Evolutionary conservation across 2,888 invertebrate genomes (phyloP).

Genomic region (Tetheella fluctuosa): DNA sequence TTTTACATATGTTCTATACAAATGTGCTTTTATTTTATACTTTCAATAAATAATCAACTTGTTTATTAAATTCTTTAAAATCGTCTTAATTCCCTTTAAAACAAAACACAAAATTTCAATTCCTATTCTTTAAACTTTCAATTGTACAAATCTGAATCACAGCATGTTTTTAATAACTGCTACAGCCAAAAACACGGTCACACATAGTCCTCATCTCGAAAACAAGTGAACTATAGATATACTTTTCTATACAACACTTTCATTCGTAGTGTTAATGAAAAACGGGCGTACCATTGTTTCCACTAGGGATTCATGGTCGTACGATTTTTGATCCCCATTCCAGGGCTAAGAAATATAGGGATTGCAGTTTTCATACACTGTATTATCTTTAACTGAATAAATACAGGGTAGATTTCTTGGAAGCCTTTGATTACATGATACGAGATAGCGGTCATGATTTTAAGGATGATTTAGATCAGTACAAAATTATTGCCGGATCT

Average conservation of each 20-base stretch:
- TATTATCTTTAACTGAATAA: background rate
- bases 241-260: background rate
- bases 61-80: too few relatives aligned
- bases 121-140: background rate
- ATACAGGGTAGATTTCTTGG: background rate
- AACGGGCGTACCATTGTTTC: slow-evolving; percentile 30
- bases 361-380: background rate
- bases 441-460: background rate
- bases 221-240: slow-evolving; percentile 1
- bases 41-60: too few relatives aligned
- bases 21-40: too few relatives aligned
- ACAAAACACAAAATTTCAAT: background rate
- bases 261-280: slow-evolving; percentile 28
- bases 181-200: background rate
- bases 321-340: slow-evolving; percentile 25
- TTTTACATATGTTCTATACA: background rate
- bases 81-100: too few relatives aligned
- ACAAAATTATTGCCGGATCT: too few relatives aligned
- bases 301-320: slow-evolving; percentile 15
- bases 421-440: background rate
- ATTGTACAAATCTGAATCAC: background rate
- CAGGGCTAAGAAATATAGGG: slow-evolving; percentile 9
- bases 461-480: background rate
- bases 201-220: background rate
- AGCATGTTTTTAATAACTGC: background rate